These are phyloP conservation scores for Gastrophysa polygoni DNA, from an alignment of 2,888 invertebrate genomes.

Conservation along the genomic window DNA sequence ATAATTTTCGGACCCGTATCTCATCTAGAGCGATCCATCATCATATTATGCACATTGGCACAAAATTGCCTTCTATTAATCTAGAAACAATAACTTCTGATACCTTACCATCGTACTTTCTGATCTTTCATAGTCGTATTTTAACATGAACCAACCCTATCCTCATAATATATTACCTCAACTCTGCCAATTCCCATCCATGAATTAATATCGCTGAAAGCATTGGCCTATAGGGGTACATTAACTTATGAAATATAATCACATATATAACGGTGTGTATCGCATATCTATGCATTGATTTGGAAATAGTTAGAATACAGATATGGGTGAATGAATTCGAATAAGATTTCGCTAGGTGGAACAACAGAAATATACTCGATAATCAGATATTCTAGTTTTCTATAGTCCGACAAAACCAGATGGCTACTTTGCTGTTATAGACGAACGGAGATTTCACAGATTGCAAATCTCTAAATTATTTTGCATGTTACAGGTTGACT, in stretches of 20 bases:
- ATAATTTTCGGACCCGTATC: no score
- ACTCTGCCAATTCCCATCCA: conserved; percentile 34
- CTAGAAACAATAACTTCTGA: conserved; percentile 24
- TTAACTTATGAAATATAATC: conserved; percentile 38
- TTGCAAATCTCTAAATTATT: no score
- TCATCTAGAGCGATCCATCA: no score
- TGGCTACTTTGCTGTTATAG: no score
- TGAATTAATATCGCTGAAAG: conserved; percentile 40
- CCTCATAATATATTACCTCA: conserved; percentile 34
- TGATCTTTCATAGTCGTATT: conserved; percentile 29
- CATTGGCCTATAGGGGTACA: conserved; percentile 33
- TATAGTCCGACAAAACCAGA: no score
- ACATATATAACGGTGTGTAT: conserved; percentile 18
- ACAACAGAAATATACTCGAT: no score
- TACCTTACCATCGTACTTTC: conserved; percentile 12
- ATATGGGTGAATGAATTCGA: neutral
- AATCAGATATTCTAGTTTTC: no score
- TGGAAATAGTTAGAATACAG: neutral
- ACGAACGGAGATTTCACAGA: no score
- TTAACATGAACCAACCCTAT: conserved; percentile 27
- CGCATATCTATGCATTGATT: conserved; percentile 6
- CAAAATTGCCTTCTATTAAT: conserved; percentile 22
- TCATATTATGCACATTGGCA: neutral
- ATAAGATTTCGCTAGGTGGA: no score
- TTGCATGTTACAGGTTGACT: no score